phyloP scores from a whole-genome alignment of 2,797 vertebrate species.

The Sparidentex hasta region DNA sequence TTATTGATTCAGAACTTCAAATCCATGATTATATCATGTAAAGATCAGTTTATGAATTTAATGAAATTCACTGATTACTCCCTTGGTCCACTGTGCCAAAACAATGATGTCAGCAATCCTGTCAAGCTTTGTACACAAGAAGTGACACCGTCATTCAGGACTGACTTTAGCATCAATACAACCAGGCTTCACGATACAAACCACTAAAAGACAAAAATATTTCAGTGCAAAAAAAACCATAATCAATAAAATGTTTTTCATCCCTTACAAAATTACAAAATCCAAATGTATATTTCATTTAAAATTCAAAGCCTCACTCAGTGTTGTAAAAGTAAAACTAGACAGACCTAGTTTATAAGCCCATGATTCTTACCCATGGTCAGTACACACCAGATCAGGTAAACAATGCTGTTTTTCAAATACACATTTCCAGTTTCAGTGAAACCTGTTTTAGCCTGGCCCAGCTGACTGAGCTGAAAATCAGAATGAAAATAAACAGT shows the following conservation, averaged over 20 bases:
- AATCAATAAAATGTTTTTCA: neutral
- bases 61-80: neutral
- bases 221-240: neutral
- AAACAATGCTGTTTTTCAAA: neutral
- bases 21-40: neutral
- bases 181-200: neutral
- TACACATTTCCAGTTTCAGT: neutral
- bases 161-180: neutral
- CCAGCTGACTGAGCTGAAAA: neutral
- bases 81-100: too few species aligned
- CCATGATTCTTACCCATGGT: neutral
- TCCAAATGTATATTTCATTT: neutral
- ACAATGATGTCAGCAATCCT: neutral
- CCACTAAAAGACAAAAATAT: neutral
- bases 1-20: neutral
- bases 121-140: neutral
- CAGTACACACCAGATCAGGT: neutral
- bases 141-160: neutral
- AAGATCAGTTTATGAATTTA: neutral
- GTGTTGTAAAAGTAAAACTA: neutral
- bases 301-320: neutral
- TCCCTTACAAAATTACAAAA: slow-evolving; percentile 18
- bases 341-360: neutral
- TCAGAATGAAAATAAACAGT: neutral
- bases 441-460: neutral